phyloP scores from a whole-genome alignment of 1,140 invertebrate species.

The Scaptomyza montana region DNA sequence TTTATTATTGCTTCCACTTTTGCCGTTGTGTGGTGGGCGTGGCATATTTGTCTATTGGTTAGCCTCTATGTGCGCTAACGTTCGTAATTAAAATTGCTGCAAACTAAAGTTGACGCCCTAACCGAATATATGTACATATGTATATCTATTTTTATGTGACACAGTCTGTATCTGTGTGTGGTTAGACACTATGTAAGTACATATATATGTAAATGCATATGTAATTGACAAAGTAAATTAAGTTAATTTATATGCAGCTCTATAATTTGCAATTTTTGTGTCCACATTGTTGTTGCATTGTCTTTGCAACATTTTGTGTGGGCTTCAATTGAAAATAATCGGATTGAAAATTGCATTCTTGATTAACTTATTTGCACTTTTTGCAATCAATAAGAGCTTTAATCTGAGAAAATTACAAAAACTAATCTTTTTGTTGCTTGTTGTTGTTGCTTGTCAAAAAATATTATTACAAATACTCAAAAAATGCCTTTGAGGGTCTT shows the following conservation, averaged over 20 bases:
- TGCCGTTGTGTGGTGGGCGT: slow-evolving; percentile 41
- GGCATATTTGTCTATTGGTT: slow-evolving; percentile 32
- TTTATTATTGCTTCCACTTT: slow-evolving; percentile 12
- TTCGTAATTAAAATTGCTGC: slow-evolving; percentile 67
- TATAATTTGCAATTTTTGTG: slow-evolving; percentile 21
- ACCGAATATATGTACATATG: too few relatives aligned
- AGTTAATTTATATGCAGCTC: slow-evolving; percentile 66
- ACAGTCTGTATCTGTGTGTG: slow-evolving; percentile 36
- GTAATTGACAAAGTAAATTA: slow-evolving; percentile 67
- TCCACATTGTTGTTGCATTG: neutral
- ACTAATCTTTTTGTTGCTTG: too few relatives aligned
- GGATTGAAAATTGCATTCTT: neutral
- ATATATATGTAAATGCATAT: slow-evolving; percentile 29
- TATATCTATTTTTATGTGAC: slow-evolving; percentile 58
- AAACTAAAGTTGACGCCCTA: slow-evolving; percentile 50
- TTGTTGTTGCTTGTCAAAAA: too few relatives aligned
- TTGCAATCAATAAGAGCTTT: neutral
- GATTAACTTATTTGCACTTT: neutral
- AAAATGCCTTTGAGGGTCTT: too few relatives aligned
- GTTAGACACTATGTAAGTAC: slow-evolving; percentile 24
- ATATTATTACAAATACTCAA: too few relatives aligned
- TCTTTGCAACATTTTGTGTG: neutral
- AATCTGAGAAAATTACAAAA: neutral
- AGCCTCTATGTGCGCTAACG: slow-evolving; percentile 26
- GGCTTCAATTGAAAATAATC: neutral